Evolutionary conservation across 2,113 vertebrate genomes (phyloP).

Genomic region (Cavia aperea): DNA sequence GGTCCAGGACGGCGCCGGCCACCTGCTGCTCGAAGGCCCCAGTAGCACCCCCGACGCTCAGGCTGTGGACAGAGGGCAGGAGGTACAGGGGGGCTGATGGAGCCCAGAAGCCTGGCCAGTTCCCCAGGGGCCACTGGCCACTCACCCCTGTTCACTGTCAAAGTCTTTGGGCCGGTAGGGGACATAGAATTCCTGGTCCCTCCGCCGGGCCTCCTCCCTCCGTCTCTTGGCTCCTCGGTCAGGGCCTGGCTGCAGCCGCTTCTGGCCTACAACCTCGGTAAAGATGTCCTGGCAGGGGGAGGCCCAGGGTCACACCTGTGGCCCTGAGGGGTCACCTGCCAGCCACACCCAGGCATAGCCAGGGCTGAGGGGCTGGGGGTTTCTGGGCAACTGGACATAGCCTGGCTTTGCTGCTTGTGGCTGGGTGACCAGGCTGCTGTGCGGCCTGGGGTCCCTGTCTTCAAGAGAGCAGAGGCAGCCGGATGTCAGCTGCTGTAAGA

Average conservation of each 20-base stretch:
- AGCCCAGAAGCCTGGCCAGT: rapidly evolving
- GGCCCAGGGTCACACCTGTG: rapidly evolving
- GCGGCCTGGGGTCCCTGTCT: neutral
- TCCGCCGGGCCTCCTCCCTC: conserved; percentile 42
- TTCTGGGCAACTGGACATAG: rapidly evolving
- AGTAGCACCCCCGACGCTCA: conserved; percentile 78
- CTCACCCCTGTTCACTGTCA: conserved; percentile 90
- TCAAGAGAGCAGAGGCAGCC: neutral
- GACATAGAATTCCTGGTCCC: conserved; percentile 86
- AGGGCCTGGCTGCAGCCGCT: conserved; percentile 69
- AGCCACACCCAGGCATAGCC: neutral
- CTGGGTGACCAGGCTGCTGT: neutral
- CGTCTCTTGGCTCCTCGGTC: conserved; percentile 68
- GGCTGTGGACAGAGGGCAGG: conserved; percentile 68
- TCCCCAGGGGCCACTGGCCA: rapidly evolving
- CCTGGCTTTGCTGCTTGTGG: rapidly evolving
- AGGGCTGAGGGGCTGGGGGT: neutral
- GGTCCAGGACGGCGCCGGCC: conserved; percentile 84
- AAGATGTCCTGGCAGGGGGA: conserved; percentile 80
- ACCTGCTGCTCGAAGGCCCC: conserved; percentile 90
- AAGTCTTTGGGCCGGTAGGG: conserved; percentile 95
- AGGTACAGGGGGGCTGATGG: rapidly evolving
- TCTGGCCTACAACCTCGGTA: conserved; percentile 79
- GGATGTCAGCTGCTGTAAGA: neutral
- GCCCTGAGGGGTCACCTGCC: rapidly evolving